A percentile compares a stretch with the other conserved stretches of the same genome.
phyloP scores from a whole-genome alignment of 1,140 invertebrate species.

The Nebria ingens region DNA sequence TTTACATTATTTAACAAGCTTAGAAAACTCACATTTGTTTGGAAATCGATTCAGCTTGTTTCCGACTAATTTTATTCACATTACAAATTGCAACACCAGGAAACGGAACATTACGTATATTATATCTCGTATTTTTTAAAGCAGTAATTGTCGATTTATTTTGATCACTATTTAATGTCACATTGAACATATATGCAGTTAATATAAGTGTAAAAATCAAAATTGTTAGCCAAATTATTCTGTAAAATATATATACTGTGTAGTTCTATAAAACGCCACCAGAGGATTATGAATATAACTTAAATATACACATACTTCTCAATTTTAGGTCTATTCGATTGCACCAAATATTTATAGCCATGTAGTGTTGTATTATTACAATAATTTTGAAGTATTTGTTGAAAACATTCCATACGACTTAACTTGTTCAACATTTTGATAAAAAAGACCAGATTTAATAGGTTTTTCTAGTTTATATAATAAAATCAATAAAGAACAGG shows the following conservation, averaged over 20 bases:
- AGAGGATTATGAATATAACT: too few relatives aligned
- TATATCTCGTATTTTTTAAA: background rate
- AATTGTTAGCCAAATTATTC: background rate
- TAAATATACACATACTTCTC: background rate
- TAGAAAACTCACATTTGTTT: background rate
- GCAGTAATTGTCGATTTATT: conserved; percentile 6
- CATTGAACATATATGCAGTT: background rate
- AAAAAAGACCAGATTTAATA: background rate
- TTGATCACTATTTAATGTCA: background rate
- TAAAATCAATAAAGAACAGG: too few relatives aligned
- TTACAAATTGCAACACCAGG: conserved; percentile 9
- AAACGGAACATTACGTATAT: conserved; percentile 3
- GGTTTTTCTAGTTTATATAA: background rate
- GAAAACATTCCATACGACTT: background rate
- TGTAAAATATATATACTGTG: background rate
- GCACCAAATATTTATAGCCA: background rate
- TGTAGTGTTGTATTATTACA: background rate
- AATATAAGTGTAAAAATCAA: background rate
- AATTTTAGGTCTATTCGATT: background rate
- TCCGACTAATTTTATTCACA: conserved; percentile 7
- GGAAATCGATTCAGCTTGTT: background rate
- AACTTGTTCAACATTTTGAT: background rate
- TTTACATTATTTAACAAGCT: background rate
- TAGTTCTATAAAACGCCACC: background rate
- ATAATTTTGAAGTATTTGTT: background rate